Conservation (phyloP, 2,888 invertebrate genomes). For the Drosophila yooni region DNA sequence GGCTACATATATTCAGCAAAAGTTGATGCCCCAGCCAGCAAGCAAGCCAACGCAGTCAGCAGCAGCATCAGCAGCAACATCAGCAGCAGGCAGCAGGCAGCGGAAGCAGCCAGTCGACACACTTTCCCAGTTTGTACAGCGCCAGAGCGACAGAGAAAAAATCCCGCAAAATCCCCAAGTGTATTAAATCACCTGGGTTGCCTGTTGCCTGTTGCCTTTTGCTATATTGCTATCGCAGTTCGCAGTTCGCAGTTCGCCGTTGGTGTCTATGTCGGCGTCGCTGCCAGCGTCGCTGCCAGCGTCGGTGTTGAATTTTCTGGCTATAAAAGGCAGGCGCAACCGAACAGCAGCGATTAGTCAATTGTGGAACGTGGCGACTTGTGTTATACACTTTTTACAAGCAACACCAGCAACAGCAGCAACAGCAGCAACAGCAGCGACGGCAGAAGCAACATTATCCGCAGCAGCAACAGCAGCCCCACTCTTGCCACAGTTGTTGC, state of each 20-base stretch:
- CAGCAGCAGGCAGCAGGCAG: neutral
- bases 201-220: slow-evolving; percentile 54
- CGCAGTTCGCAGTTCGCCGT: neutral
- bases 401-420: slow-evolving; percentile 15
- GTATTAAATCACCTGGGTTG: slow-evolving; percentile 51
- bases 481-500: slow-evolving; percentile 42
- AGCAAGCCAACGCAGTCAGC: neutral
- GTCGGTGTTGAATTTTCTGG: slow-evolving; percentile 21
- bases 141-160: neutral
- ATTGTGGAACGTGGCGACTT: slow-evolving; percentile 53
- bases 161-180: slow-evolving; percentile 20
- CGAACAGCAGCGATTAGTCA: slow-evolving; percentile 62
- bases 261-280: neutral
- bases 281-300: slow-evolving; percentile 9
- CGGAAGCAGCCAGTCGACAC: slow-evolving; percentile 1
- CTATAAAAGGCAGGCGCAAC: slow-evolving; percentile 64
- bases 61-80: slow-evolving; percentile 23
- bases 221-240: slow-evolving; percentile 33
- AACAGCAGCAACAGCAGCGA: slow-evolving; percentile 1
- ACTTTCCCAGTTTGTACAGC: neutral
- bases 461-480: slow-evolving; percentile 17
- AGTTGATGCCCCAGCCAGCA: slow-evolving; percentile 25
- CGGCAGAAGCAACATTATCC: slow-evolving; percentile 7
- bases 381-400: slow-evolving; percentile 28
- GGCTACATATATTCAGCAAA: slow-evolving; percentile 27